Evolutionary conservation across 2,888 invertebrate genomes (phyloP).

Genomic region (Lycia hirtaria): DNA sequence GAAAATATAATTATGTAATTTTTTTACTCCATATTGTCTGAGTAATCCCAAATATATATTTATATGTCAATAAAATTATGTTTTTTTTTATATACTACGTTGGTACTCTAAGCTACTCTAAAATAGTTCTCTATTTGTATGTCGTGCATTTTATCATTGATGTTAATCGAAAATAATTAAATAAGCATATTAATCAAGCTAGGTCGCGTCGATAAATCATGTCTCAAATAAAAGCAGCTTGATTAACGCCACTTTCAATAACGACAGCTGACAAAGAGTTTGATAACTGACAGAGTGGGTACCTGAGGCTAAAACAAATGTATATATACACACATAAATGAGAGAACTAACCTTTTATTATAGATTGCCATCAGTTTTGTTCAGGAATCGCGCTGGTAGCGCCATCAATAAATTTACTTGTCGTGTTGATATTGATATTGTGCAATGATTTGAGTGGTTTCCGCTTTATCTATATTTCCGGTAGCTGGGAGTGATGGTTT

Average conservation of each 20-base stretch:
- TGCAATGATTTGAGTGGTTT: constrained; percentile 22
- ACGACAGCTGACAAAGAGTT: constrained; percentile 67
- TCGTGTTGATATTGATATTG: constrained; percentile 34
- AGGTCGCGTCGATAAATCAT: constrained; percentile 53
- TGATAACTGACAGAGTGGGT: constrained; percentile 43
- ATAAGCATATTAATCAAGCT: constrained; percentile 2
- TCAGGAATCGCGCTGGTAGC: neutral
- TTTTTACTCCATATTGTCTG: too few species aligned
- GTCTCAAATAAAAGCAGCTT: constrained; percentile 51
- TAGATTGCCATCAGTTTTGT: too few species aligned
- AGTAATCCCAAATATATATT: too few species aligned
- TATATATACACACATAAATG: neutral
- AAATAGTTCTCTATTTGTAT: neutral
- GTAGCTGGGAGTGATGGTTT: constrained; percentile 15
- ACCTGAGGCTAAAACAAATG: constrained; percentile 12
- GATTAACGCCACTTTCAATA: constrained; percentile 60
- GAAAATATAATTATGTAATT: too few species aligned
- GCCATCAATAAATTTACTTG: neutral
- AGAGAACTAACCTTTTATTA: neutral
- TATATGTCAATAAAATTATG: too few species aligned
- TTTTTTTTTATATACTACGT: too few species aligned
- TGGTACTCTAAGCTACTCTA: too few species aligned
- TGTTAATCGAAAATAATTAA: constrained; percentile 9
- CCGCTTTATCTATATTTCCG: constrained; percentile 8
- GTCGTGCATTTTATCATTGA: constrained; percentile 1